Evolutionary conservation across 2,797 vertebrate species (phyloP).

Genomic region (Sebastes diploproa): DNA sequence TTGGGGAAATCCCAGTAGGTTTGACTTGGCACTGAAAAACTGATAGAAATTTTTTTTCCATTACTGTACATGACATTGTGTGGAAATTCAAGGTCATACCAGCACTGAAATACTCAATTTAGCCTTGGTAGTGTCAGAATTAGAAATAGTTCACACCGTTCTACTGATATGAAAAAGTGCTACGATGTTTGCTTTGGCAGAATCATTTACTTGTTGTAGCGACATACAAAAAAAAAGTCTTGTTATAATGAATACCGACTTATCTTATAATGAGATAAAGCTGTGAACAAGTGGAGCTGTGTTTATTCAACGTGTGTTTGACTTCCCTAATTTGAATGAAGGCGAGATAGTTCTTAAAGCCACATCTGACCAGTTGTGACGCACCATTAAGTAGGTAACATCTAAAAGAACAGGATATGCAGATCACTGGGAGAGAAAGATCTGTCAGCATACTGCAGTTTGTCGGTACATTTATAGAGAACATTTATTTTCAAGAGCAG

Average conservation of each 20-base stretch:
- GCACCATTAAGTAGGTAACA: not conserved
- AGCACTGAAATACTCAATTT: not conserved
- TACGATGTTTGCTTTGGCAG: not conserved
- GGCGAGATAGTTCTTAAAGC: not conserved
- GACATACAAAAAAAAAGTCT: not conserved
- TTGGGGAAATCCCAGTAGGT: conserved; percentile 7
- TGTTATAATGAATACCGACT: not conserved
- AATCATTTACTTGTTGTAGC: not conserved
- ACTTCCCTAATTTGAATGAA: not conserved
- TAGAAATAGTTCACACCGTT: not conserved
- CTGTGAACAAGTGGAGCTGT: not conserved
- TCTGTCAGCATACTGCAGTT: not conserved
- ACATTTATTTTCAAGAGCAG: not conserved
- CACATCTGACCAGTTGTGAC: not conserved
- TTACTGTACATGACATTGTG: not conserved
- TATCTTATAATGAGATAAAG: not conserved
- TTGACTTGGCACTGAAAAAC: not conserved
- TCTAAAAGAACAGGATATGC: not conserved
- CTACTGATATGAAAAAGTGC: not conserved
- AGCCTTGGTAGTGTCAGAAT: not conserved
- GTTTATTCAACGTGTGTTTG: not conserved
- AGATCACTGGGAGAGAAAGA: not conserved
- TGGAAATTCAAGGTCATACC: not conserved
- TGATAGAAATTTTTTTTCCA: not conserved
- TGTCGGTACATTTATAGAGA: not conserved